A percentile compares a stretch with the other conserved stretches of the same genome.
phyloP scores from a whole-genome alignment of 2,888 invertebrate species.

The Aspidapion aeneum region DNA sequence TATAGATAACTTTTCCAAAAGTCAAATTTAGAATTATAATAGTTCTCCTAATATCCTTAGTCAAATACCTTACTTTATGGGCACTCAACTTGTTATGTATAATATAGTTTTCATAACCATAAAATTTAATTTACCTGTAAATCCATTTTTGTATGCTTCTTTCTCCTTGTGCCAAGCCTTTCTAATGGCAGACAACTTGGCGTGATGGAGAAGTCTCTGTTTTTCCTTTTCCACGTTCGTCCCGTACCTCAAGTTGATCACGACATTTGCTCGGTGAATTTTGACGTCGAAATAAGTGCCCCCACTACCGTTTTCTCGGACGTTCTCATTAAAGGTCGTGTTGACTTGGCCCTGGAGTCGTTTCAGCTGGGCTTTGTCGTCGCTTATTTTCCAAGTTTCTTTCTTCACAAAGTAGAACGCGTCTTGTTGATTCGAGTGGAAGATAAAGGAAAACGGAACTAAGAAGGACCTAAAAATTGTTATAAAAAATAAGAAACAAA shows the following conservation, averaged over 20 bases:
- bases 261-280: constrained; percentile 86
- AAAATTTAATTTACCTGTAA: constrained; percentile 53
- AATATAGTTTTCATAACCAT: too few species aligned
- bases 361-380: constrained; percentile 85
- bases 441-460: constrained; percentile 82
- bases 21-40: too few species aligned
- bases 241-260: constrained; percentile 92
- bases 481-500: too few species aligned
- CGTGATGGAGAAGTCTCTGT: constrained; percentile 85
- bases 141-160: constrained; percentile 74
- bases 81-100: too few species aligned
- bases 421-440: constrained; percentile 86
- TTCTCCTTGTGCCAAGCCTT: constrained; percentile 94
- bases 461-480: constrained; percentile 63
- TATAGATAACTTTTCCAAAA: too few species aligned
- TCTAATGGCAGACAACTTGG: constrained; percentile 78
- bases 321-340: constrained; percentile 83
- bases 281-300: constrained; percentile 81
- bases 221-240: constrained; percentile 88
- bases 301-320: constrained; percentile 66
- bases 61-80: too few species aligned
- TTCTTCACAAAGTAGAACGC: constrained; percentile 93
- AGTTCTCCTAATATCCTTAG: too few species aligned
- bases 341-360: constrained; percentile 88
- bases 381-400: constrained; percentile 84